phyloP scores from a whole-genome alignment of 2,113 vertebrate species.

The Halichoeres trimaculatus region DNA sequence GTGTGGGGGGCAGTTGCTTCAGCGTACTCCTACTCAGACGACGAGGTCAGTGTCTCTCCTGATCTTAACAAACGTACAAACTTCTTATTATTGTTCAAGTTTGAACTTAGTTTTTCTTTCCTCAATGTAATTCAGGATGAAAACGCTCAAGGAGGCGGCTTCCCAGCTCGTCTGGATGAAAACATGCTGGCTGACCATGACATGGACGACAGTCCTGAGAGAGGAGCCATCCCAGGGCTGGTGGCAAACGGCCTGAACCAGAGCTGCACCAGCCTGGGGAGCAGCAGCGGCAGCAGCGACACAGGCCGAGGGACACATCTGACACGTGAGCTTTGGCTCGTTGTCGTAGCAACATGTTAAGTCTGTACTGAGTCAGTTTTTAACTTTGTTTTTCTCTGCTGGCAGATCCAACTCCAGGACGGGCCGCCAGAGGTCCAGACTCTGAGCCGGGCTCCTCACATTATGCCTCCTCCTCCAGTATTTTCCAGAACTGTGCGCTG shows the following conservation, averaged over 20 bases:
- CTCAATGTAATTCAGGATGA: constrained; percentile 94
- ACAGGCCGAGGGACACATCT: constrained; percentile 81
- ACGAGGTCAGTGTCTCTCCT: constrained; percentile 84
- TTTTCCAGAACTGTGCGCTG: constrained; percentile 95
- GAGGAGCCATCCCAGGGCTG: constrained; percentile 78
- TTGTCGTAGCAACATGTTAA: background rate
- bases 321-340: constrained; percentile 51
- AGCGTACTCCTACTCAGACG: constrained; percentile 92
- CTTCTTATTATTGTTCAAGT: too few species aligned
- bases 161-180: constrained; percentile 90
- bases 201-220: constrained; percentile 77
- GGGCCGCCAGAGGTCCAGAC: constrained; percentile 84
- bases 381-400: background rate
- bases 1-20: constrained; percentile 93
- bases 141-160: constrained; percentile 79
- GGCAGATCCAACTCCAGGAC: constrained; percentile 78
- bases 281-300: constrained; percentile 93
- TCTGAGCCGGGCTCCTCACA: constrained; percentile 91
- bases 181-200: constrained; percentile 78
- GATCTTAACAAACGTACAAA: background rate
- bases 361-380: background rate
- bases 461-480: constrained; percentile 94
- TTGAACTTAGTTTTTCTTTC: too few species aligned
- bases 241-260: constrained; percentile 88
- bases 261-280: constrained; percentile 93